These are phyloP conservation scores for Rhynchophorus ferrugineus DNA, from an alignment of 1,140 invertebrate species.

Conservation along the genomic window DNA sequence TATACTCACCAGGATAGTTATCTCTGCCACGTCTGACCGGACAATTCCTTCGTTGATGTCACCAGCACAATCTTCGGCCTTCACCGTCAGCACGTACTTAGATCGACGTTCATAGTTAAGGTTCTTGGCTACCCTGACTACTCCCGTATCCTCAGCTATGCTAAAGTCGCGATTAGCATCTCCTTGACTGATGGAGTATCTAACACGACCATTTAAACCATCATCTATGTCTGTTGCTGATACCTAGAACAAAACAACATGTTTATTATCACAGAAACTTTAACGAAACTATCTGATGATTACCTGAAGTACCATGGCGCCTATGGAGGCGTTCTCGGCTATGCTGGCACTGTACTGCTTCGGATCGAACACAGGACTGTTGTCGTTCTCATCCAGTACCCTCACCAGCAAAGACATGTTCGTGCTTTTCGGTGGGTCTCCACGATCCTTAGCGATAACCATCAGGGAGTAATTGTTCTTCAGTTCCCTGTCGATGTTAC, in stretches of 20 bases:
- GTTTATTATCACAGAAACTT: neutral
- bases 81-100: constrained; percentile 73
- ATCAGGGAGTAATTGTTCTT: constrained; percentile 71
- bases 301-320: constrained; percentile 80
- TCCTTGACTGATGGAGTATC: constrained; percentile 81
- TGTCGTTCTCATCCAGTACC: constrained; percentile 90
- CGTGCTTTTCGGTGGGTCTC: constrained; percentile 71
- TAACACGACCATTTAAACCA: constrained; percentile 76
- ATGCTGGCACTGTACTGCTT: constrained; percentile 80
- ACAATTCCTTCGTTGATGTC: constrained; percentile 48
- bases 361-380: constrained; percentile 83
- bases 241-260: constrained; percentile 47
- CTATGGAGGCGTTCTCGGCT: constrained; percentile 88
- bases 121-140: constrained; percentile 80
- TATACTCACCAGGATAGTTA: constrained; percentile 47
- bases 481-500: constrained; percentile 76
- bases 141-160: constrained; percentile 82
- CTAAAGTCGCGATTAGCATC: constrained; percentile 85
- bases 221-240: constrained; percentile 89
- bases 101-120: constrained; percentile 85
- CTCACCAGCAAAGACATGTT: constrained; percentile 62
- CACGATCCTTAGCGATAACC: constrained; percentile 80
- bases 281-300: neutral
- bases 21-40: constrained; percentile 63
- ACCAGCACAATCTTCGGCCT: constrained; percentile 80